These are phyloP conservation scores for Mylabris phalerata DNA, from an alignment of 1,140 invertebrate species.

Conservation along the genomic window DNA sequence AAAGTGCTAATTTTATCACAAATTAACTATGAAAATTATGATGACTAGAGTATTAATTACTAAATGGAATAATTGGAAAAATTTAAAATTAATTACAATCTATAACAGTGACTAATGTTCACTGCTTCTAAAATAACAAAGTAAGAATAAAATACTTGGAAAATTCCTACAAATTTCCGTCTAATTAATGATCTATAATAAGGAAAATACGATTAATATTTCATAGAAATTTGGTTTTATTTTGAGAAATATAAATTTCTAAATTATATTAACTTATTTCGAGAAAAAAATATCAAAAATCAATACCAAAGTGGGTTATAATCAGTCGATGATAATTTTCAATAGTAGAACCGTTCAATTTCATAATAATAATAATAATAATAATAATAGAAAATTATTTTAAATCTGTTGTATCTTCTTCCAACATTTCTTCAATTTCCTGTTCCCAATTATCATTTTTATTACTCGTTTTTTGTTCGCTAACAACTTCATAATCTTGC, in stretches of 20 bases:
- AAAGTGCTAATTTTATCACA: too few relatives aligned
- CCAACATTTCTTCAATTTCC: constrained; percentile 38
- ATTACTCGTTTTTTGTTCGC: constrained; percentile 40
- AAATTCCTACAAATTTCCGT: too few relatives aligned
- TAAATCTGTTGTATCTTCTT: constrained; percentile 37
- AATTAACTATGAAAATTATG: too few relatives aligned
- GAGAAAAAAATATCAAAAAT: neutral
- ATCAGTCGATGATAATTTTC: constrained; percentile 1
- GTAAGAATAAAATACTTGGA: too few relatives aligned
- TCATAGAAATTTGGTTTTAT: too few relatives aligned
- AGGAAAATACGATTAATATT: too few relatives aligned
- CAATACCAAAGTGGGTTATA: constrained; percentile 12
- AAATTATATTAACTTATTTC: constrained; percentile 1
- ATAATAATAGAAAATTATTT: constrained; percentile 26
- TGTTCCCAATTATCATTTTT: constrained; percentile 38
- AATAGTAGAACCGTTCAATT: neutral
- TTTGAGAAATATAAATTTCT: neutral
- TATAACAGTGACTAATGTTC: too few relatives aligned
- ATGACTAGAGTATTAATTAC: constrained; percentile 2
- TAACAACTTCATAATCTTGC: constrained; percentile 85
- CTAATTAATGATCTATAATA: too few relatives aligned
- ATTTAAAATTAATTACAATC: too few relatives aligned
- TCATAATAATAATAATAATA: constrained; percentile 1
- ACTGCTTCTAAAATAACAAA: too few relatives aligned
- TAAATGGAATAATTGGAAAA: constrained; percentile 14